Evolutionary conservation across 2,113 vertebrate genomes (phyloP).

Genomic region (Blennius ocellaris): DNA sequence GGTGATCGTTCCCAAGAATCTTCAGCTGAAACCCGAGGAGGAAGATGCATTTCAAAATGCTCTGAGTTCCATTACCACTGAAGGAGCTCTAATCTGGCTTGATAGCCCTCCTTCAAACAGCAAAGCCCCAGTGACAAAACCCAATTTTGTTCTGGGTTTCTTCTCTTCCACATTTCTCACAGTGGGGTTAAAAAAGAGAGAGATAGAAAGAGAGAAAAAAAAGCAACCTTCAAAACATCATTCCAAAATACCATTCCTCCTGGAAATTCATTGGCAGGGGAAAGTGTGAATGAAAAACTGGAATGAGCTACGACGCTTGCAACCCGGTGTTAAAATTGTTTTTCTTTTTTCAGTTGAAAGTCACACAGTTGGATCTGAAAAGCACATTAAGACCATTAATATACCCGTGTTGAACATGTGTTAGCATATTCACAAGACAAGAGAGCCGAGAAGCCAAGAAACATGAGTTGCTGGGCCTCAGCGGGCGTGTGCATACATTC

Average conservation of each 20-base stretch:
- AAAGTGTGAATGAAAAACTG: constrained; percentile 5
- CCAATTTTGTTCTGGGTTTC: constrained; percentile 69
- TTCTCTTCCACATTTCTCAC: constrained; percentile 49
- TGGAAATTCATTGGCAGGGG: constrained; percentile 17
- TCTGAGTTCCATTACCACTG: constrained; percentile 72
- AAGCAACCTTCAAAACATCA: constrained; percentile 51
- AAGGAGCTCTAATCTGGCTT: constrained; percentile 73
- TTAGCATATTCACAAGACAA: no score
- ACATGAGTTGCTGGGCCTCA: no score
- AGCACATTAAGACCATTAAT: no score
- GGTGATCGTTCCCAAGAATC: constrained; percentile 25
- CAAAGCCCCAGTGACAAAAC: constrained; percentile 74
- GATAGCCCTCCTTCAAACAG: constrained; percentile 75
- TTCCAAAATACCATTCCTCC: constrained; percentile 40
- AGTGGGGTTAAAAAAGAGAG: background rate
- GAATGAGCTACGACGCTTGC: background rate
- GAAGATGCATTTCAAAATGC: constrained; percentile 65
- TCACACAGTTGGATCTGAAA: no score
- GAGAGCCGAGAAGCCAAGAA: no score
- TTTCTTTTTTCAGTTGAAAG: no score
- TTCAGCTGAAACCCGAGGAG: constrained; percentile 33
- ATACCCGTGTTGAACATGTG: no score
- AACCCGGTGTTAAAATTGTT: no score
- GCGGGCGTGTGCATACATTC: no score
- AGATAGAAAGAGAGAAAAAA: background rate